Evolutionary conservation across 2,888 invertebrate species (phyloP), one percentile per base, ranked within the genome.

Genomic region (Athetis lepigone): DNA sequence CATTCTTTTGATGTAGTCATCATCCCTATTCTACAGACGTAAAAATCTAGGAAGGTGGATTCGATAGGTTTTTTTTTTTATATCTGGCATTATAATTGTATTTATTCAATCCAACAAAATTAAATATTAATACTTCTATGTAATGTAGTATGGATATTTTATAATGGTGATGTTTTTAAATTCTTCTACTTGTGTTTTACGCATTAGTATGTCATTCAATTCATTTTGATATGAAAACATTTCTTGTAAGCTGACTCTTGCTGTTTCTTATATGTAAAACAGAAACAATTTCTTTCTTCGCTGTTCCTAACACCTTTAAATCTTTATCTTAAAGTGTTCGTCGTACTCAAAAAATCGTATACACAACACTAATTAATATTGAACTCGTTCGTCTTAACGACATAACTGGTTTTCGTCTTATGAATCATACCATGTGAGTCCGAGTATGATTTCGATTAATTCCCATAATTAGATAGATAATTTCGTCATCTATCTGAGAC

Each of bases 391-490:
- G 42, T 16, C 33, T 18, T 33, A 46, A 19, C 59, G 19, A 42
- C 13, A 50, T 16, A 60, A 49, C 71, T 52, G 40, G 63, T 68
- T 73, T 68, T 59, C 29, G 50, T 57, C 27, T 13, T 39, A 57
- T 63, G 69, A 72, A 46, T 63, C 47, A 72, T 40, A 25, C 23
- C 13, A 39, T 16, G 18, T 33, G 29, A 45, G 37, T 39, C 37
- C 19, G 8, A 64, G 16, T 43, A 37, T 64, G 9, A 64, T 39
- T 29, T 59, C 52, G 9, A 64, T 39, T 29, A 56, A 27, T 43
- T 46, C 36, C 47, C 27, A 52, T 55, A 40, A 43, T 19, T 19
- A 37, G 21, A 55, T 23, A 9, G n/a, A 21, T 33, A 6, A 33
- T 47, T 52, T 49, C 18, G 19, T 37, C 16, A 39, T 19, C 23